Percentiles rank a stretch among this genome's conserved stretches.
phyloP scores from a whole-genome alignment of 2,888 invertebrate species.

The Drosophila crucigera region DNA sequence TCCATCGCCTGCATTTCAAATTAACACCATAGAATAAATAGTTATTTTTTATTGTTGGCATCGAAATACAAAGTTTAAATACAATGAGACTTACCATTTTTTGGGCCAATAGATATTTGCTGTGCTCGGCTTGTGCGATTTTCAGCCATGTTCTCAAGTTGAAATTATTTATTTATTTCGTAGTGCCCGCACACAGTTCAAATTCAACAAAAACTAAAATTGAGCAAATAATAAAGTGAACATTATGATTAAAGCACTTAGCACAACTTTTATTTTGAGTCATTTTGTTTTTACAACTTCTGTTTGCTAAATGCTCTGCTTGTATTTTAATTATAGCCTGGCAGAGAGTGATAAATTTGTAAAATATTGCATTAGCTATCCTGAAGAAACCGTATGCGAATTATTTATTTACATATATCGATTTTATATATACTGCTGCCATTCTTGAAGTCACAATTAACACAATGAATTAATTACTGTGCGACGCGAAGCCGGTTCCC shows the following conservation, averaged over 20 bases:
- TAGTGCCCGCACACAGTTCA: too few relatives aligned
- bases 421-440: background rate
- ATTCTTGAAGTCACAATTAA: too few relatives aligned
- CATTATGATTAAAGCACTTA: background rate
- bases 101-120: background rate
- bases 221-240: background rate
- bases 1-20: slow-evolving; percentile 36
- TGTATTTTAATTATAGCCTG: background rate
- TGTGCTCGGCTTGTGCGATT: slow-evolving; percentile 1
- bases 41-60: background rate
- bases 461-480: background rate
- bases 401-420: background rate
- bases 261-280: background rate
- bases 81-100: slow-evolving; percentile 21
- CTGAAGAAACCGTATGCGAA: background rate
- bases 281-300: background rate
- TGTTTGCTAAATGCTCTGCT: background rate
- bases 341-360: background rate
- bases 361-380: background rate
- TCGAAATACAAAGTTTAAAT: background rate
- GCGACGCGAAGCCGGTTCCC: background rate
- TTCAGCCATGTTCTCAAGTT: slow-evolving; percentile 25
- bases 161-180: background rate
- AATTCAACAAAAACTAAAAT: background rate
- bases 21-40: background rate